Percentiles rank a stretch among this genome's conserved stretches.
phyloP scores from a whole-genome alignment of 2,113 vertebrate species.

The Phalacrocorax aristotelis region DNA sequence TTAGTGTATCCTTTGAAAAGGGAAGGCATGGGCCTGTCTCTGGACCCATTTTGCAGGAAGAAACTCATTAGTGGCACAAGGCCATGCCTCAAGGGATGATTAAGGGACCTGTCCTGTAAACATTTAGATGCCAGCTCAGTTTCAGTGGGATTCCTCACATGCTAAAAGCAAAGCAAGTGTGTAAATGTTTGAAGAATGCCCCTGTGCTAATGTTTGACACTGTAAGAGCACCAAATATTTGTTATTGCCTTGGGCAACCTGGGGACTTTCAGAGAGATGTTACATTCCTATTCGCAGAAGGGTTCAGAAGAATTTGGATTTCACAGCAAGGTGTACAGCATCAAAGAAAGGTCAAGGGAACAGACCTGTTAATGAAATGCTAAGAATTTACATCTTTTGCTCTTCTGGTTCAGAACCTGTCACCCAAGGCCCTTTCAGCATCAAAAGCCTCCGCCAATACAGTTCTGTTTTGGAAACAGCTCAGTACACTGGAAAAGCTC shows the following conservation, averaged over 20 bases:
- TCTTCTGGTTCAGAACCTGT: not conserved
- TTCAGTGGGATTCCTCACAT: slow-evolving; percentile 15
- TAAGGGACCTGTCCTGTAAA: not conserved
- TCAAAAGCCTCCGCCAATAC: not conserved
- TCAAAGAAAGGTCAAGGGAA: not conserved
- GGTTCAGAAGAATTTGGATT: not conserved
- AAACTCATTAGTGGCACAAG: not conserved
- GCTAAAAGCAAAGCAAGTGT: not conserved
- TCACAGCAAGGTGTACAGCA: not conserved
- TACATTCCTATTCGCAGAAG: not conserved
- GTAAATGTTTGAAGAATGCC: not conserved
- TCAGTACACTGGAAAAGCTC: not conserved
- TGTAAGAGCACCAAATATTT: not conserved
- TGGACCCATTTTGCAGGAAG: not conserved
- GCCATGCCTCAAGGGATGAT: not conserved
- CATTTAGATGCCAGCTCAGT: not conserved
- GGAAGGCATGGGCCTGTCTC: not conserved
- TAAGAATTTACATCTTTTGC: not conserved
- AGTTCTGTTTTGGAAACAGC: not conserved
- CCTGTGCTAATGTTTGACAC: not conserved
- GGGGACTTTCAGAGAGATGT: not conserved
- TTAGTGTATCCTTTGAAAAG: not conserved
- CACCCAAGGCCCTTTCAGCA: not conserved
- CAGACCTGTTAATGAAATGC: not conserved
- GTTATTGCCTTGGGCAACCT: not conserved